Evolutionary conservation across 2,797 vertebrate species (phyloP), one percentile per base, ranked within the genome.

Genomic region (Oreonectes daqikongensis): DNA sequence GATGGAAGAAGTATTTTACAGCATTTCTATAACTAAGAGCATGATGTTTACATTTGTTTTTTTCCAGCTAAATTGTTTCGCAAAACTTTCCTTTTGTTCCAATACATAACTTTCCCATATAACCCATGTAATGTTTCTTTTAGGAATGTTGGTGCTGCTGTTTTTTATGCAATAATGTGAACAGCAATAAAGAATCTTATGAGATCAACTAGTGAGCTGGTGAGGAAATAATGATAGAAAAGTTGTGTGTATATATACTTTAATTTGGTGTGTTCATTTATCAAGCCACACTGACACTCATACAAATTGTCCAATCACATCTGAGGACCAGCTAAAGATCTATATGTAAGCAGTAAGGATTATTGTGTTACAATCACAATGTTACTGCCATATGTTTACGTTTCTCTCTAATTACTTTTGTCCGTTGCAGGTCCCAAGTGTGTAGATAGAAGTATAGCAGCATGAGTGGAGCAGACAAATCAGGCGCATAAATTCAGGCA

Each of bases 401-500:
- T 26, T 26, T 26, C 14, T 24, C 18, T 15, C 42, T 28, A 22
- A 20, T 48, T 28, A 9, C 35, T 50, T 67, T 28, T 57, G 50
- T 59, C 38, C 18, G 42, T 26, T 20, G 32, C 22, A 28, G 76
- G 48, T 78, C 38, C 24, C 75, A 73, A 83, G 69, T 77, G 57
- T 63, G 82, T 53, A 70, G 50, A 67, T 78, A 52, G 69, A 69
- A 48, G 15, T 26, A n/a, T n/a, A 61, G 52, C 35, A 72, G 46
- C 50, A 48, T 28, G 60, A 75, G 75, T 69, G 68, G 65, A 59
- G 32, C n/a, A 38, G 55, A 73, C 70, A 64, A 70, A 75, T 79
- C 79, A 84, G 73, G 74, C 69, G 63, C 74, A 74, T 81, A 77
- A 79, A 79, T 81, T 84, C 59, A 81, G 55, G 61, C 65, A 32